Conservation (phyloP, 1,140 invertebrate species). For the Eumeta japonica region DNA sequence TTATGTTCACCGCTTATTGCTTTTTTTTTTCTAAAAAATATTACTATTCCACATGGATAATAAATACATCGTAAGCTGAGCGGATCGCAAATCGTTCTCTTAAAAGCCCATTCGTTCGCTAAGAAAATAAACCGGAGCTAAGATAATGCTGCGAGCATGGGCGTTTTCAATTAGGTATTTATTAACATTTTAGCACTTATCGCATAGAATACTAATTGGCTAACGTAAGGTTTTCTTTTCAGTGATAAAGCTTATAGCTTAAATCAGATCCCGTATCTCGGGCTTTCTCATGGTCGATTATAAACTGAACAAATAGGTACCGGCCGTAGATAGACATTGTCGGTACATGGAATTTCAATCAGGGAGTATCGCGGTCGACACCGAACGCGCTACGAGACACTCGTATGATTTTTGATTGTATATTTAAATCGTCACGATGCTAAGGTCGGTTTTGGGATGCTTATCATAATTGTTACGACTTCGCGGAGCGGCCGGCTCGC, state of each 20-base stretch:
- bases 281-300: slow-evolving; percentile 32
- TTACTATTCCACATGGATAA: too few relatives aligned
- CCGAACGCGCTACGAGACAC: not conserved
- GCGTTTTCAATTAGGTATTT: too few relatives aligned
- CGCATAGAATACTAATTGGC: slow-evolving; percentile 18
- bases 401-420: not conserved
- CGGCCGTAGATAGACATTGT: slow-evolving; percentile 42
- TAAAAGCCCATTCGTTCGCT: too few relatives aligned
- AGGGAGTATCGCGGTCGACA: slow-evolving; percentile 10
- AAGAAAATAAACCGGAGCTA: too few relatives aligned
- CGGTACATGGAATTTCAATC: slow-evolving; percentile 55
- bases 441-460: slow-evolving; percentile 14
- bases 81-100: too few relatives aligned
- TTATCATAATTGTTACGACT: slow-evolving; percentile 7
- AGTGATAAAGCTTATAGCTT: slow-evolving; percentile 11
- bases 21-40: too few relatives aligned
- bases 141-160: too few relatives aligned
- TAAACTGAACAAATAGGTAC: slow-evolving; percentile 43
- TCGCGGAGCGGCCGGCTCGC: slow-evolving; percentile 27
- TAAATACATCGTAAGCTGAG: too few relatives aligned
- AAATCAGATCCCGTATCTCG: slow-evolving; percentile 27
- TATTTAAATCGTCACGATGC: slow-evolving; percentile 8
- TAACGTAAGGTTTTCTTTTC: slow-evolving; percentile 32
- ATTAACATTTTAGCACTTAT: slow-evolving; percentile 22
- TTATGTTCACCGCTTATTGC: too few relatives aligned